Evolutionary conservation across 2,797 vertebrate genomes (phyloP).

Genomic region (Molossus alvarezi): DNA sequence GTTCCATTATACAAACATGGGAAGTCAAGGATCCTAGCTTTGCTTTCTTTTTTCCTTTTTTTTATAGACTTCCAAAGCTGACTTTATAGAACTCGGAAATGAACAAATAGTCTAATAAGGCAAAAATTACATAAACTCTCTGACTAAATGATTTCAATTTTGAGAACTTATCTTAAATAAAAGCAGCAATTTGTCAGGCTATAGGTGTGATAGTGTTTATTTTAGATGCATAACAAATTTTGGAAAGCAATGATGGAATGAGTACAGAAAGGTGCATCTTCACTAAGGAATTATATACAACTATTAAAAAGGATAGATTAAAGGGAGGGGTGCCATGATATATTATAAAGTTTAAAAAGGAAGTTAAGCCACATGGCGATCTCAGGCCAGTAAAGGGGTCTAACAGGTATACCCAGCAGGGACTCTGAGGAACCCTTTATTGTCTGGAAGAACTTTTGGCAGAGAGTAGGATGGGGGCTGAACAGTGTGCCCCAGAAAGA

Average conservation of each 20-base stretch:
- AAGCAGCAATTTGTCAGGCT: not conserved
- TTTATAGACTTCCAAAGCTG: not conserved
- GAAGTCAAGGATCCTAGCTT: not conserved
- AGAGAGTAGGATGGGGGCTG: no score
- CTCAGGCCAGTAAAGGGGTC: no score
- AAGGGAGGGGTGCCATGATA: not conserved
- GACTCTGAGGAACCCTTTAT: no score
- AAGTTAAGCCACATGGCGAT: no score
- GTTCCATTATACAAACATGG: not conserved
- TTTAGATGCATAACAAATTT: not conserved
- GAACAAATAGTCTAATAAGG: not conserved
- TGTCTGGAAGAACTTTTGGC: no score
- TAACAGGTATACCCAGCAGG: no score
- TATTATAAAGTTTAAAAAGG: not conserved
- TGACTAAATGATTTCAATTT: not conserved
- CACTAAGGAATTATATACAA: not conserved
- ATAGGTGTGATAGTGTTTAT: not conserved
- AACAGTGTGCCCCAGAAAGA: no score
- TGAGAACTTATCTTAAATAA: constrained; percentile 25
- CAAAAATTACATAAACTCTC: not conserved
- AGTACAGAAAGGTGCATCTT: not conserved
- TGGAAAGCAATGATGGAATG: not conserved
- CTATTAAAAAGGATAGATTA: not conserved
- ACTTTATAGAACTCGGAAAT: constrained; percentile 23
- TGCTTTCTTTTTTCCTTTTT: not conserved